Conservation (phyloP, 2,113 vertebrate species). For the Pomatostomus ruficeps region DNA sequence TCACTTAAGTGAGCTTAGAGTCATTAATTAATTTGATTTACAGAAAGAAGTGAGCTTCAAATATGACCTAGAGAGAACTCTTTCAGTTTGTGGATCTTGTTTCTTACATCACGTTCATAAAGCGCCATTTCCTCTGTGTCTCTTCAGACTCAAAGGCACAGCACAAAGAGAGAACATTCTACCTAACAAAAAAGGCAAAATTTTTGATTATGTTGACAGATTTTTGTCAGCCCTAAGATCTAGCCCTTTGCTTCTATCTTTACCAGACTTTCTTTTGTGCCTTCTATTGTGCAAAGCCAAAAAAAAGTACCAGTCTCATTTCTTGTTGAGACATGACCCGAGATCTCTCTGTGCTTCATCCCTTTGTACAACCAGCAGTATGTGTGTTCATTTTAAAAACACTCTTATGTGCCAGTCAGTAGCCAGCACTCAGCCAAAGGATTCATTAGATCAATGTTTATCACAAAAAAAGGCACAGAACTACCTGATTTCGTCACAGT, state of each 20-base stretch:
- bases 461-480: background rate
- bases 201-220: background rate
- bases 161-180: background rate
- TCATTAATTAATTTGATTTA: background rate
- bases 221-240: background rate
- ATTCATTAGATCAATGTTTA: background rate
- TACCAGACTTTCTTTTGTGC: background rate
- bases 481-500: background rate
- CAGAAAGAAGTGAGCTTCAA: background rate
- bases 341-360: background rate
- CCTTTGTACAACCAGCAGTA: background rate
- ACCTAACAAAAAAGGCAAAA: background rate
- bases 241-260: background rate
- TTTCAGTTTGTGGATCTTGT: background rate
- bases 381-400: background rate
- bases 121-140: background rate
- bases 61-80: background rate
- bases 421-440: background rate
- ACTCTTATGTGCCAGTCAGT: background rate
- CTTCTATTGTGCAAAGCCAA: background rate
- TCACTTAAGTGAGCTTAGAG: background rate
- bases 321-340: background rate
- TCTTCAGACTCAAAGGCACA: background rate
- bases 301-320: background rate
- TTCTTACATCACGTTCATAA: background rate